Conservation (phyloP, 2,888 invertebrate species). For the Poecilus cupreus region DNA sequence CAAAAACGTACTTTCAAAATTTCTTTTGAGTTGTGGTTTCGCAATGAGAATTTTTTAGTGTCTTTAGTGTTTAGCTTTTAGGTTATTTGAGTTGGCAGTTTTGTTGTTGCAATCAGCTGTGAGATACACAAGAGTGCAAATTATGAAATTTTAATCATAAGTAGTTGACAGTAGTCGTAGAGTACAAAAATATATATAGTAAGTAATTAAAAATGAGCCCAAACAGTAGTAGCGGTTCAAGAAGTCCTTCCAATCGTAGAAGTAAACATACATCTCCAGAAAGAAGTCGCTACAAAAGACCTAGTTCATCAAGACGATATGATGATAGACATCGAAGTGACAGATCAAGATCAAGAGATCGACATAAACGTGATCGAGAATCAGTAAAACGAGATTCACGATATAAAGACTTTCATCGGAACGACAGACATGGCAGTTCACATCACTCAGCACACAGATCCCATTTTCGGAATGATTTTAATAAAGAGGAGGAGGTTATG, state of each 20-base stretch:
- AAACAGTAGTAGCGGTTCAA: constrained; percentile 27
- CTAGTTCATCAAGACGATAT: neutral
- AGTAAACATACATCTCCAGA: constrained; percentile 11
- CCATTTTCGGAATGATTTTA: constrained; percentile 39
- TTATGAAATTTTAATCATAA: too few relatives aligned
- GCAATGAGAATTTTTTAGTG: constrained; percentile 29
- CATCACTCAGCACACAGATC: neutral
- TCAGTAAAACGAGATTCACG: constrained; percentile 12
- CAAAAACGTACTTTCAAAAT: constrained; percentile 52
- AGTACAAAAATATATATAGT: too few relatives aligned
- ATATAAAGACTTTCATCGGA: neutral
- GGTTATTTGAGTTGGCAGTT: neutral
- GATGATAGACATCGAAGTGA: neutral
- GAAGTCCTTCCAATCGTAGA: constrained; percentile 45
- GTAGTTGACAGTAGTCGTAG: too few relatives aligned
- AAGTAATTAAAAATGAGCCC: constrained; percentile 22
- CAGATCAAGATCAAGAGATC: constrained; percentile 23
- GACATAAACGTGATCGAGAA: constrained; percentile 20
- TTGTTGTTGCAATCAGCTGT: neutral
- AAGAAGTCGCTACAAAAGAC: constrained; percentile 28
- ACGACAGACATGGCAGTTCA: constrained; percentile 7
- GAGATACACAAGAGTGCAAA: too few relatives aligned
- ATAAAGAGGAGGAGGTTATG: constrained; percentile 79
- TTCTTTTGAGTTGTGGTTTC: constrained; percentile 35
- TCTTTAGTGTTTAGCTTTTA: neutral